phyloP scores from a whole-genome alignment of 2,113 vertebrate species.

The Fulmarus glacialis region DNA sequence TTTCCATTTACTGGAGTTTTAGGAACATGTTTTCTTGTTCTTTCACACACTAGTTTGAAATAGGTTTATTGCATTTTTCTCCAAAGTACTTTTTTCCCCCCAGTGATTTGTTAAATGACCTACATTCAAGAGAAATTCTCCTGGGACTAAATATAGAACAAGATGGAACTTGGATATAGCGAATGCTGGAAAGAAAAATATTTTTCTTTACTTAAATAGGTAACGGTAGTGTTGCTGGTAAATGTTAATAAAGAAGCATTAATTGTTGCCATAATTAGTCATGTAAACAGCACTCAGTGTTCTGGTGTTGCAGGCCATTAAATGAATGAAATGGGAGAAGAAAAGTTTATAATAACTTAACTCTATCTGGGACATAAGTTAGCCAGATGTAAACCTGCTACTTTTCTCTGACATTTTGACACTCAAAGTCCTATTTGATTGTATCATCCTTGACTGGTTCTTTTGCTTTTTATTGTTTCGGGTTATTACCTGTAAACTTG shows the following conservation, averaged over 20 bases:
- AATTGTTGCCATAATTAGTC: not conserved
- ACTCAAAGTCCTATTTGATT: not conserved
- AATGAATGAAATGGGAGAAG: not conserved
- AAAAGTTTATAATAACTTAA: not conserved
- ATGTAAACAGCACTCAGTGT: not conserved
- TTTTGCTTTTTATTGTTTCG: not conserved
- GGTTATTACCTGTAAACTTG: not conserved
- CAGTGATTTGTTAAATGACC: not conserved
- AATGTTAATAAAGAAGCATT: not conserved
- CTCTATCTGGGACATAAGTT: not conserved
- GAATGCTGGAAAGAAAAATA: not conserved
- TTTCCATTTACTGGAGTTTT: not conserved
- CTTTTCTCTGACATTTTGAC: not conserved
- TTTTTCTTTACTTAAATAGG: not conserved
- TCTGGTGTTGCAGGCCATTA: not conserved
- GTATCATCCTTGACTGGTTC: not conserved
- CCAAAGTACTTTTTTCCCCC: not conserved
- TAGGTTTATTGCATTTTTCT: not conserved
- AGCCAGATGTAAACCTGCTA: not conserved
- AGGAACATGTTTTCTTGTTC: not conserved
- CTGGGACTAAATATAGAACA: not conserved
- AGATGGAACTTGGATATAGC: not conserved
- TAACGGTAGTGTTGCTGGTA: not conserved
- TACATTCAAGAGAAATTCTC: not conserved
- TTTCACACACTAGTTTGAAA: not conserved